These are phyloP conservation scores for Prinia subflava DNA, from an alignment of 2,113 vertebrate genomes.

Conservation along the genomic window DNA sequence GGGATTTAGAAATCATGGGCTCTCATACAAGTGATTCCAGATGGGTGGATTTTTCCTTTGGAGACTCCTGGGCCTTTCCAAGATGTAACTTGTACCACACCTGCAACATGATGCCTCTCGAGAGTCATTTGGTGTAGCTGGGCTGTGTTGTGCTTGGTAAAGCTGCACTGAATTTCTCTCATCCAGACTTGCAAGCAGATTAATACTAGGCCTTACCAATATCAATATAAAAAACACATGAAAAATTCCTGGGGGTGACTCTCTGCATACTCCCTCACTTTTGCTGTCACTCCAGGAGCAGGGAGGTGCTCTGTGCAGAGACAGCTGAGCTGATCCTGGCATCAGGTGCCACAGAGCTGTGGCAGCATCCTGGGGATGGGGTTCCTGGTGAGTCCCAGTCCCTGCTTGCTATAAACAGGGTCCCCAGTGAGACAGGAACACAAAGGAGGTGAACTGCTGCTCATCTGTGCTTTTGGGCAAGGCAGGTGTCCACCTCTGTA, in stretches of 20 bases:
- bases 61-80: not conserved
- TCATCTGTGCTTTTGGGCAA: not conserved
- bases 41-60: not conserved
- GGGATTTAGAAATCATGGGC: not conserved
- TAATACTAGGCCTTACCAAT: not conserved
- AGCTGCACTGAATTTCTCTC: not conserved
- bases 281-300: not conserved
- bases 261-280: not conserved
- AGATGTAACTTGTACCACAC: not conserved
- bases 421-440: not conserved
- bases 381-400: fast-evolving
- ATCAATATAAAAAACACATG: not conserved
- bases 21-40: not conserved
- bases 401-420: fast-evolving
- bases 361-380: not conserved
- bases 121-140: not conserved
- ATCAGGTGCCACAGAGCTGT: fast-evolving
- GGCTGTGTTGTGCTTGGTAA: not conserved
- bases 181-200: not conserved
- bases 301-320: not conserved
- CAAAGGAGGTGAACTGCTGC: not conserved
- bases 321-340: not conserved
- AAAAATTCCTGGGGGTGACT: not conserved
- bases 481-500: not conserved
- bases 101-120: fast-evolving